phyloP scores from a whole-genome alignment of 1,140 invertebrate genomes.

The Caenorhabditis elegans region DNA sequence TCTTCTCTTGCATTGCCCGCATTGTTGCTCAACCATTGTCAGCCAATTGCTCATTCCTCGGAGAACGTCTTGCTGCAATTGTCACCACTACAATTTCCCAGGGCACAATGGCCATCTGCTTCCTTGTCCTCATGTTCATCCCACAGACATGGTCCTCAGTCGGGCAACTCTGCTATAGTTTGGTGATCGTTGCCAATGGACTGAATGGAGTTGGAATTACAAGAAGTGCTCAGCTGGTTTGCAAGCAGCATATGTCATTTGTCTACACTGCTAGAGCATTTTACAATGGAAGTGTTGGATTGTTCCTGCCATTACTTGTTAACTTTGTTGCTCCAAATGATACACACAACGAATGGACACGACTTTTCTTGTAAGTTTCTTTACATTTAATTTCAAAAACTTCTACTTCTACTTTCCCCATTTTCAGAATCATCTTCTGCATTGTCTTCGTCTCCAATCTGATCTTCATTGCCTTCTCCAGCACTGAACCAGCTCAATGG shows the following conservation, averaged over 20 bases:
- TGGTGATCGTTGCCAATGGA: slow-evolving; percentile 50
- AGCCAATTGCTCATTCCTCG: slow-evolving; percentile 45
- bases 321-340: not conserved
- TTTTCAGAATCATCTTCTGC: slow-evolving; percentile 25
- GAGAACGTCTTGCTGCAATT: slow-evolving; percentile 44
- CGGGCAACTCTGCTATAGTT: slow-evolving; percentile 53
- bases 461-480: not conserved
- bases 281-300: slow-evolving; percentile 21
- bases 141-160: slow-evolving; percentile 41
- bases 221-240: slow-evolving; percentile 53
- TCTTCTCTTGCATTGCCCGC: slow-evolving; percentile 50
- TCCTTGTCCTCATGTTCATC: slow-evolving; percentile 53
- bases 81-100: slow-evolving; percentile 52
- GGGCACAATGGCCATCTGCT: slow-evolving; percentile 56
- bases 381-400: not conserved
- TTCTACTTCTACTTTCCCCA: not conserved
- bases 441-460: not conserved
- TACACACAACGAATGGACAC: not conserved
- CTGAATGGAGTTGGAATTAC: slow-evolving; percentile 50
- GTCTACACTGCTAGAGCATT: slow-evolving; percentile 14
- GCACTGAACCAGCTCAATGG: not conserved
- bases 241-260: slow-evolving; percentile 22
- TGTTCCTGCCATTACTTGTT: not conserved
- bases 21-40: slow-evolving; percentile 53
- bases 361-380: not conserved